A percentile compares a stretch with the other conserved stretches of the same genome.
Conservation (phyloP, 2,888 invertebrate species). For the Drosophila gaucha region DNA sequence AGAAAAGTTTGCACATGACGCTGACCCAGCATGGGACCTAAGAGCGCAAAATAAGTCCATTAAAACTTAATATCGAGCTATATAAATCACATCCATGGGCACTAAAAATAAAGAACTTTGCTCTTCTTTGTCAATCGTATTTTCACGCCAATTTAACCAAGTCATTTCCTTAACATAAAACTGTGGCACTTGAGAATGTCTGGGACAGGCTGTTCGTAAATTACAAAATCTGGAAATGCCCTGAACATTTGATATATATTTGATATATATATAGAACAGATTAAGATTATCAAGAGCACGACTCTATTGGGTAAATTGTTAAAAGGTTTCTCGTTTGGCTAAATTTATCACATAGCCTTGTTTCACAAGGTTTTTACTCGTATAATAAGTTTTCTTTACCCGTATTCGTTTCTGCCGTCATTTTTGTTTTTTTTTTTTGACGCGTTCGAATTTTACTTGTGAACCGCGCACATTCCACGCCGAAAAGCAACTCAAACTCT, state of each 20-base stretch:
- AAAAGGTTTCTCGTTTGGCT: no score
- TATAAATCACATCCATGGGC: no score
- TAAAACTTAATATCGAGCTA: not conserved
- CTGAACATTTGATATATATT: not conserved
- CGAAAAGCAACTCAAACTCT: constrained; percentile 43
- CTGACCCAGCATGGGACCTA: constrained; percentile 86
- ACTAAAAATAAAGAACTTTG: not conserved
- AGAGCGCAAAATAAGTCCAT: not conserved
- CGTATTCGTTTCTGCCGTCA: constrained; percentile 59
- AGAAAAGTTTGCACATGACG: constrained; percentile 88
- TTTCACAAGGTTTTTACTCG: not conserved
- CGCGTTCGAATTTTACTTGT: constrained; percentile 1
- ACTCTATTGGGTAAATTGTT: not conserved
- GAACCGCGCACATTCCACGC: constrained; percentile 37
- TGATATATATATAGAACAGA: no score
- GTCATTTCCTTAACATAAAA: not conserved
- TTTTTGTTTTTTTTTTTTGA: constrained; percentile 17
- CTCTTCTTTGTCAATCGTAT: no score
- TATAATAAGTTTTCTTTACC: constrained; percentile 52
- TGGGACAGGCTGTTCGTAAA: not conserved
- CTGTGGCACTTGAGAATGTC: not conserved
- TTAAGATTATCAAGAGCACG: not conserved
- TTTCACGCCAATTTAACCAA: not conserved
- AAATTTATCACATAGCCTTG: not conserved
- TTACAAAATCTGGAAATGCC: not conserved